These are phyloP conservation scores for Leucoptera coffeella DNA, from an alignment of 2,888 invertebrate species.

Conservation along the genomic window DNA sequence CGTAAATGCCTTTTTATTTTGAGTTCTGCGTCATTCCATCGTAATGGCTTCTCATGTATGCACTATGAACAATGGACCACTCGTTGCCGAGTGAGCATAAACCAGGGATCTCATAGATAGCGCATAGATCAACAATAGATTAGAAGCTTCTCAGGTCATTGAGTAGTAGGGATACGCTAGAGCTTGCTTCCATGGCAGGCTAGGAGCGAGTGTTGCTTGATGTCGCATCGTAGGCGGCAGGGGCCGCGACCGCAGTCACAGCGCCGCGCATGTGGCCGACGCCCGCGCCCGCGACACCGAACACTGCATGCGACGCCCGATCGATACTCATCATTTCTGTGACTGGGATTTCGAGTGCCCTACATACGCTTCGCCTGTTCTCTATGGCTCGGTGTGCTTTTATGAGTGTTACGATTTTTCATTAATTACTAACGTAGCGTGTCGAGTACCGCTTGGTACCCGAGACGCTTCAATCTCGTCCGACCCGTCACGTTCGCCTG, in stretches of 20 bases:
- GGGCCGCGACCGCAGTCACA: too few species aligned
- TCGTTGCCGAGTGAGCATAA: too few species aligned
- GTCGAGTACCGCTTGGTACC: not conserved
- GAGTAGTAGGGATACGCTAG: constrained; percentile 10
- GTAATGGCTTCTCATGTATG: too few species aligned
- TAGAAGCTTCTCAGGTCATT: too few species aligned
- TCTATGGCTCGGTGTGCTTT: constrained; percentile 48
- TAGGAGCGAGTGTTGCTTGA: constrained; percentile 15
- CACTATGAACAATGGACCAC: too few species aligned
- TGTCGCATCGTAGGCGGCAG: not conserved
- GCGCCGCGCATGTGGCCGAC: too few species aligned
- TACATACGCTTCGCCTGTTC: constrained; percentile 36
- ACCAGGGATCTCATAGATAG: too few species aligned
- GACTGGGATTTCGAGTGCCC: constrained; percentile 44
- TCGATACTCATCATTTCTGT: constrained; percentile 29
- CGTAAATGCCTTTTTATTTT: too few species aligned
- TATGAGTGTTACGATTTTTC: constrained; percentile 31
- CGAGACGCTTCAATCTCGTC: too few species aligned
- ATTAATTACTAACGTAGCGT: not conserved
- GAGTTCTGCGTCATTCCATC: too few species aligned
- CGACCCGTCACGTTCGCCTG: too few species aligned
- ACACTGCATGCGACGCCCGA: not conserved
- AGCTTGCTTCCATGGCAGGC: constrained; percentile 16
- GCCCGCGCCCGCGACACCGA: not conserved
- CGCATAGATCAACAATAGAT: too few species aligned